phyloP scores from a whole-genome alignment of 2,888 invertebrate genomes.

The Hololepta plana region DNA sequence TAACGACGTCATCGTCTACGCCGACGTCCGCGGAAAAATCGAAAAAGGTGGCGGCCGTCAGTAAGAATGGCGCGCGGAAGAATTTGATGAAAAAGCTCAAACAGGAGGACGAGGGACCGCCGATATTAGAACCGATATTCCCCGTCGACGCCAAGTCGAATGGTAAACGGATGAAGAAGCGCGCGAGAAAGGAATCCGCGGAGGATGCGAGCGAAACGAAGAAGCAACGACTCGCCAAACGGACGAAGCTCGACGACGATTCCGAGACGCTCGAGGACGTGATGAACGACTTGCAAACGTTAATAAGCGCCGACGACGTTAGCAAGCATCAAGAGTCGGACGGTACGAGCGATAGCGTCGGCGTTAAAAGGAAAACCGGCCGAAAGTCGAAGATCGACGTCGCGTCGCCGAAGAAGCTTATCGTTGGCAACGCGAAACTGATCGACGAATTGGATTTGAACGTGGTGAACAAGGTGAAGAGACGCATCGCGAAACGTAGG shows the following conservation, averaged over 20 bases:
- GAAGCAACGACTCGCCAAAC: slow-evolving; percentile 8
- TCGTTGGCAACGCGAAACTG: slow-evolving; percentile 21
- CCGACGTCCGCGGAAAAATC: too few species aligned
- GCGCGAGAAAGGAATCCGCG: slow-evolving; percentile 9
- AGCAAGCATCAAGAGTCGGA: slow-evolving; percentile 14
- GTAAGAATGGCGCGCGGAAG: too few species aligned
- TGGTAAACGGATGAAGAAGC: slow-evolving; percentile 12
- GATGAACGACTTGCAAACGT: slow-evolving; percentile 19
- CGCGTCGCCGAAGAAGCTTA: slow-evolving; percentile 21
- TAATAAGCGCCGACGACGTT: slow-evolving; percentile 18
- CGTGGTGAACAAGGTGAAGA: slow-evolving; percentile 15
- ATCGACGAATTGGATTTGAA: slow-evolving; percentile 27
- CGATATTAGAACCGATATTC: slow-evolving; percentile 21
- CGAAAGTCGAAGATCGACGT: slow-evolving; percentile 15
- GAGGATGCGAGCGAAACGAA: slow-evolving; percentile 10
- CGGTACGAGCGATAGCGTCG: slow-evolving; percentile 13
- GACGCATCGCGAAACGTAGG: slow-evolving; percentile 17
- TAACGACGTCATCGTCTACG: too few species aligned
- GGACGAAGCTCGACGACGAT: slow-evolving; percentile 11
- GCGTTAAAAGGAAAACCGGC: slow-evolving; percentile 13
- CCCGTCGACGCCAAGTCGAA: slow-evolving; percentile 15
- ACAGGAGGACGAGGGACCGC: slow-evolving; percentile 13
- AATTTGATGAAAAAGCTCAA: too few species aligned
- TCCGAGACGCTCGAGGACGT: slow-evolving; percentile 23
- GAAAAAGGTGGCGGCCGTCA: too few species aligned